Base-by-base conservation (phyloP, 2,888 invertebrate species). In the Physocephala rufipes region DNA sequence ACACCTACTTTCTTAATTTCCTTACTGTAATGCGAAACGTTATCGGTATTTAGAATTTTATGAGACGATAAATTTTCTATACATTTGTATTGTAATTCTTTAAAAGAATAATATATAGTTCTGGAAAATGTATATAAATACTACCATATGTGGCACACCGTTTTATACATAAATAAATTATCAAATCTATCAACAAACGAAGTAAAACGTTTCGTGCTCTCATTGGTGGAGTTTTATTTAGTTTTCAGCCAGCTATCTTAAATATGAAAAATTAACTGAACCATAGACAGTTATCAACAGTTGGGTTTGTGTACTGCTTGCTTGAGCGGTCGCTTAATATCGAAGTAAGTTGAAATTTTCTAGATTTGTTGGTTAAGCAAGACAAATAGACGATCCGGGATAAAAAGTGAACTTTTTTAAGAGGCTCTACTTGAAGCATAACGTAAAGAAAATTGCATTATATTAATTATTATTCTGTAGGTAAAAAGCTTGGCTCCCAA, bases 171-270 rank as follows among this genome's bases (percentile, higher is more conserved):
- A 12, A 21, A n/a, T n/a, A n/a, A n/a, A n/a, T n/a, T 45, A 43
- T 12, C 15, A 15, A 53, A 13, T 21, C 28, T 36, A n/a, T 36
- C 2, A 21, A 36, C 9, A 36, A 36, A 36, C 36, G 19, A 5
- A 30, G 55, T 5, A 30, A 30, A 66, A 53, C 66, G 66, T 66
- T 55, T 66, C 55, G 66, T 15, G 13, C 55, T 66, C 36, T 53
- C 55, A 66, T 66, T 66, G 66, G 66, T 36, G 28, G 58, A 2
- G 12, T 55, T 55, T 55, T 1, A 12, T 55, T 19, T 55, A 21
- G n/a, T n/a, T n/a, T 24, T 28, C 26, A 28, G 16, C 26, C 12
- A 58, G 26, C 58, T 28, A 24, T 43, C n/a, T 59, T 59, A 59
- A 30, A 59, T 28, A 3, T 26, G 30, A 59, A 59, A 28, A 24